Percentiles rank a stretch among this genome's conserved stretches.
These are phyloP conservation scores for Pollimyrus isidori DNA, from an alignment of 2,113 vertebrate genomes.

Conservation along the genomic window DNA sequence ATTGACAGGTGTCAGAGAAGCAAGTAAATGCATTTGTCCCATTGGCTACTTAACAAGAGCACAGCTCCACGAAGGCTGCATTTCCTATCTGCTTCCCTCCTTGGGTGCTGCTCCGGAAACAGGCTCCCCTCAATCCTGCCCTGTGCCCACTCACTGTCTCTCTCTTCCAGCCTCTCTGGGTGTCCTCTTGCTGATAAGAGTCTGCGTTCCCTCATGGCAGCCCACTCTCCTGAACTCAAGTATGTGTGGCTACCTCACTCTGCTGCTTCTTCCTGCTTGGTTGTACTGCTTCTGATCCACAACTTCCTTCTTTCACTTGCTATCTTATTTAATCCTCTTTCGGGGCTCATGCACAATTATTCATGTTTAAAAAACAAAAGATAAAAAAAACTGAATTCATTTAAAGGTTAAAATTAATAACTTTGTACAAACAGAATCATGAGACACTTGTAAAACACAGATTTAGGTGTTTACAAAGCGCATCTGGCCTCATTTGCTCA, in stretches of 20 bases:
- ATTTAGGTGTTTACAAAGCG: not conserved
- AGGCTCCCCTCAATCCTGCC: slow-evolving; percentile 41
- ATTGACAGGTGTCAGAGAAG: not conserved
- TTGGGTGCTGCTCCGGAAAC: slow-evolving; percentile 32
- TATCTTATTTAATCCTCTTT: not conserved
- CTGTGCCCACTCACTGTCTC: slow-evolving; percentile 54
- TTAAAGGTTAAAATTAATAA: not conserved
- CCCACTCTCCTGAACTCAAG: slow-evolving; percentile 99
- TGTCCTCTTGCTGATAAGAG: slow-evolving; percentile 99
- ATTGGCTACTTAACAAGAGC: slow-evolving; percentile 41
- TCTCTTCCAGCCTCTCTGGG: slow-evolving; percentile 96
- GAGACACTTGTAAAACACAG: not conserved
- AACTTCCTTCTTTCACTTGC: slow-evolving; percentile 29
- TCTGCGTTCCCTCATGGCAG: slow-evolving; percentile 99
- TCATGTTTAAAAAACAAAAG: not conserved
- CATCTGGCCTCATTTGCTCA: not conserved
- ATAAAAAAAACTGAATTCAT: not conserved
- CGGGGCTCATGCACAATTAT: not conserved
- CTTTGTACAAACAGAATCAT: not conserved
- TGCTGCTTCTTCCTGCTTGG: slow-evolving; percentile 36
- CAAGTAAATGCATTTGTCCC: slow-evolving; percentile 40
- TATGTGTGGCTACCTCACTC: slow-evolving; percentile 76
- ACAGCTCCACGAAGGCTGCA: slow-evolving; percentile 28
- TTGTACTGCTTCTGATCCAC: slow-evolving; percentile 36
- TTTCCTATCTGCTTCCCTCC: slow-evolving; percentile 53